phyloP scores from a whole-genome alignment of 2,797 vertebrate genomes.

The Peromyscus aztecus region DNA sequence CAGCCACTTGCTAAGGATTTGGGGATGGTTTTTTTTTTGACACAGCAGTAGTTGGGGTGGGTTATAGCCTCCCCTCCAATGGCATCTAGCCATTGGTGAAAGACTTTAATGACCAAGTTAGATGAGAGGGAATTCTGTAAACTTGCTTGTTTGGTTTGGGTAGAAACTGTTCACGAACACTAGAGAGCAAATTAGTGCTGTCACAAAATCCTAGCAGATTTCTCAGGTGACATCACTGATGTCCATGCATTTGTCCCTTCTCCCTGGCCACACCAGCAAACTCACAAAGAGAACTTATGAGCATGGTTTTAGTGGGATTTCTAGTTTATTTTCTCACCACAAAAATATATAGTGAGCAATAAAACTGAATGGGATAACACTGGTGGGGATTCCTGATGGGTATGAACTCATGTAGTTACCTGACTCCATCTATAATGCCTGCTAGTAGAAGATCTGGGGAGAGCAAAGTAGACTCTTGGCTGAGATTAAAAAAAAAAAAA shows the following conservation, averaged over 20 bases:
- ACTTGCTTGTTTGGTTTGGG: not conserved
- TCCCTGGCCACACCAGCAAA: not conserved
- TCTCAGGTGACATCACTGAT: not conserved
- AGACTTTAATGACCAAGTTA: not conserved
- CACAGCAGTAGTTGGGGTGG: not conserved
- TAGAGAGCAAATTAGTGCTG: not conserved
- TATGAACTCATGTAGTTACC: not conserved
- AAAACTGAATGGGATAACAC: constrained; percentile 8
- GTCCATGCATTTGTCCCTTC: not conserved
- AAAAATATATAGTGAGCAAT: not conserved
- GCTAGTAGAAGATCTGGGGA: not conserved
- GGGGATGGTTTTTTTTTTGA: not conserved
- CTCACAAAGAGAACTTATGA: not conserved
- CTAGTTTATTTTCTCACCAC: not conserved
- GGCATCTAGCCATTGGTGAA: not conserved
- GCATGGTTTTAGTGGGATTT: not conserved
- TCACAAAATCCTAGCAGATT: not conserved
- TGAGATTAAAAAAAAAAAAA: not conserved
- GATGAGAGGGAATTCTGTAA: not conserved
- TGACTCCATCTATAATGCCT: not conserved
- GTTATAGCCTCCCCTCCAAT: not conserved
- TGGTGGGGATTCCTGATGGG: not conserved
- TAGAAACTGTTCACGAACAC: not conserved
- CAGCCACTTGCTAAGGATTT: not conserved
- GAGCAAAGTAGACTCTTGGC: not conserved